Percentiles rank a stretch among this genome's conserved stretches.
These are phyloP conservation scores for Calonectris borealis DNA, from an alignment of 2,113 vertebrate species.

Conservation along the genomic window DNA sequence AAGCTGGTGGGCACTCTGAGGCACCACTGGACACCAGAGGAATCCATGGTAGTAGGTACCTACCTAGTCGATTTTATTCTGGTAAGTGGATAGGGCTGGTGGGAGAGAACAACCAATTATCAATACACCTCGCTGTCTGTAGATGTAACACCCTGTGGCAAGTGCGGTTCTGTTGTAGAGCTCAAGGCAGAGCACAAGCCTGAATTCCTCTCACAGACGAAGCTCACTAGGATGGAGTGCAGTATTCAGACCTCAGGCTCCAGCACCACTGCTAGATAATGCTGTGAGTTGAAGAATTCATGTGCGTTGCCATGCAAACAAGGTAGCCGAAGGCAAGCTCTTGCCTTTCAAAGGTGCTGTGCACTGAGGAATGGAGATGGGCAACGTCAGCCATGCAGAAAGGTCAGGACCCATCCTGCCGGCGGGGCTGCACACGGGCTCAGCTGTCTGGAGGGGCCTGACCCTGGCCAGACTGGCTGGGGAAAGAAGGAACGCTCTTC, in stretches of 20 bases:
- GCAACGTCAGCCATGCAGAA: neutral
- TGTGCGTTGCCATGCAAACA: neutral
- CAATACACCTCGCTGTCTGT: neutral
- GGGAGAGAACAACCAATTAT: neutral
- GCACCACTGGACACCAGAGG: neutral
- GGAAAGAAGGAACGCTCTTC: neutral
- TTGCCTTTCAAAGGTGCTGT: neutral
- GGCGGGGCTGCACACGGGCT: fast-evolving
- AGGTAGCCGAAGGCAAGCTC: neutral
- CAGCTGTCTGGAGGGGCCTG: neutral
- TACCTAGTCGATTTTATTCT: neutral
- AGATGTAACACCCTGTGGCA: neutral
- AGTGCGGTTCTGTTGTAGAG: neutral
- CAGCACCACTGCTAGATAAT: neutral
- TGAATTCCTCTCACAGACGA: neutral
- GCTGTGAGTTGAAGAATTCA: neutral
- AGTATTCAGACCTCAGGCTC: neutral
- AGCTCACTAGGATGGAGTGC: neutral
- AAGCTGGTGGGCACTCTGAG: neutral
- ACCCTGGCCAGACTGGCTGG: neutral
- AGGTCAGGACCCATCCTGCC: neutral
- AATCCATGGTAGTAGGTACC: neutral
- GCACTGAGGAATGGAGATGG: neutral
- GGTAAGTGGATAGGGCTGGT: neutral
- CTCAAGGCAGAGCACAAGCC: neutral